Base-by-base conservation (phyloP, 2,113 vertebrate species). In the Daphoenositta chrysoptera region DNA sequence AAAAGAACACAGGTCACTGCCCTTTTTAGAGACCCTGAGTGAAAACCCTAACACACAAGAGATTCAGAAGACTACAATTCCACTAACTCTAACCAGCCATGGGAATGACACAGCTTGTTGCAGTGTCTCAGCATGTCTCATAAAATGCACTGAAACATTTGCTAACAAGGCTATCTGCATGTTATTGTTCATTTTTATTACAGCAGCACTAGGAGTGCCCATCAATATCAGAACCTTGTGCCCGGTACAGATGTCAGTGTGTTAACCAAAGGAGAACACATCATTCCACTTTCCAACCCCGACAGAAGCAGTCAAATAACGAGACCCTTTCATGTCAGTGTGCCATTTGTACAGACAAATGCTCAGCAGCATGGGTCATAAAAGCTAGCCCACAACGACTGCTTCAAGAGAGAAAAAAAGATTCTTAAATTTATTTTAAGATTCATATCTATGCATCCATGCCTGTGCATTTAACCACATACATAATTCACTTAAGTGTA, bases 401-500 rank as follows among this genome's bases (percentile, higher is more conserved):
- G 26, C 53, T 95, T 81, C 44, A 64, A 86, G 82, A 71, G 65
- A 3, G 1, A 89, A 90, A 54, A 93, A 93, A 39, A 53, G 11
- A 75, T 92, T 95, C 95, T 90, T 82, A 90, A 94, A 87, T 78
- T 79, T 88, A 83, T 90, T 95, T 94, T 51, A 85, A 89, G 95
- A 96, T 97, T 95, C 85, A 69, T 94, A 96, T 88, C 97, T 93
- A 84, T 57, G 88, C 82, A 94, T 73, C 92, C 86, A 90, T 76
- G 94, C 86, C 94, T 91, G 82, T 37, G 83, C 88, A 92, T 81
- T 96, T 95, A 93, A 89, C 91, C 92, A 70, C 97, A 94, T 66
- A 97, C 79, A 94, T 60, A 95, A 94, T 82, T 96, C 54, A 66
- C 91, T 97, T 96, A 94, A 96, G 75, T 91, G 87, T 83, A 95